Percentiles rank a stretch among this genome's conserved stretches.
These are phyloP conservation scores for Ophonus ardosiacus DNA, from an alignment of 2,888 invertebrate species.

Conservation along the genomic window DNA sequence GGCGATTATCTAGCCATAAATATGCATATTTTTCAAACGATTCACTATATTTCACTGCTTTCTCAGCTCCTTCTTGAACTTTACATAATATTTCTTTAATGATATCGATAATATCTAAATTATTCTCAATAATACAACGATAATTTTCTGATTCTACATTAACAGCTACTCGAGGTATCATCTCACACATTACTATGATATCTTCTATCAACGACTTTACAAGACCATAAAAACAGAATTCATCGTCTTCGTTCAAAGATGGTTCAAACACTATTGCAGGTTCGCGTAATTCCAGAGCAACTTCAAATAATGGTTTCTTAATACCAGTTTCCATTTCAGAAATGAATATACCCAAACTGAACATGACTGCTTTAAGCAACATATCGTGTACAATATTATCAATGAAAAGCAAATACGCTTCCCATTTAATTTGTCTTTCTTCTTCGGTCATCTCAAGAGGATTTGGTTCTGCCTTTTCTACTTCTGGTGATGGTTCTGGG, in stretches of 20 bases:
- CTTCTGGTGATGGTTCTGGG: slow-evolving; percentile 69
- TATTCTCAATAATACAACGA: slow-evolving; percentile 72
- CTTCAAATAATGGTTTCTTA: slow-evolving; percentile 85
- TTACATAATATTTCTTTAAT: slow-evolving; percentile 78
- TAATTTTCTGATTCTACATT: slow-evolving; percentile 75
- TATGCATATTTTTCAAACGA: slow-evolving; percentile 84
- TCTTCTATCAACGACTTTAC: slow-evolving; percentile 86
- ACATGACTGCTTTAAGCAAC: slow-evolving; percentile 77
- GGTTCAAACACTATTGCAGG: slow-evolving; percentile 87
- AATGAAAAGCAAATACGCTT: slow-evolving; percentile 81
- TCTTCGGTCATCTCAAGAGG: slow-evolving; percentile 68
- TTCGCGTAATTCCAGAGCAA: slow-evolving; percentile 85
- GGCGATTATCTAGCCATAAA: slow-evolving; percentile 89
- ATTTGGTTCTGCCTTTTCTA: slow-evolving; percentile 74
- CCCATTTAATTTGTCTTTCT: slow-evolving; percentile 76
- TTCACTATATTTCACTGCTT: slow-evolving; percentile 74
- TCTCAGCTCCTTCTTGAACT: slow-evolving; percentile 72
- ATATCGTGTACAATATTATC: slow-evolving; percentile 81
- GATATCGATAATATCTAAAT: slow-evolving; percentile 78
- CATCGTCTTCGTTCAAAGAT: slow-evolving; percentile 82
- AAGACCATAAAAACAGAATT: slow-evolving; percentile 83
- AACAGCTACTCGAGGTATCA: slow-evolving; percentile 83
- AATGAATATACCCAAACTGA: slow-evolving; percentile 80
- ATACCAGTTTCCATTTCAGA: slow-evolving; percentile 80
- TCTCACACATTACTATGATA: slow-evolving; percentile 85